Base-by-base conservation (phyloP, 1,140 invertebrate species). In the Xylocopa sonorina region DNA sequence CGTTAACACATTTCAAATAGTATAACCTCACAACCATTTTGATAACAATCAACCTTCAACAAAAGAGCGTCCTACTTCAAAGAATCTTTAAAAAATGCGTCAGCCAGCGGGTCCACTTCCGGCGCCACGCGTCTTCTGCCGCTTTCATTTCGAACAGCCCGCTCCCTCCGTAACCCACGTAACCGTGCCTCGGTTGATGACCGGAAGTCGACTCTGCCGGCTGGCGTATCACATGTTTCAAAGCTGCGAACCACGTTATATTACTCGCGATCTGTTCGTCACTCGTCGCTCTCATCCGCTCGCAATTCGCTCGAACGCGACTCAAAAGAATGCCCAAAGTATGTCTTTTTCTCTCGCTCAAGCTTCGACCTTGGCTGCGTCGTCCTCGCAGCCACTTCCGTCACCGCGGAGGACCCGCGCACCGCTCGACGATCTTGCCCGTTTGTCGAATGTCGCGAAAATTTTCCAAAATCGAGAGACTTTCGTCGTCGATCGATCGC, bases 11-110 rank as follows among this genome's bases (percentile, higher is more conserved):
- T 87, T 90, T 92, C 83, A 89, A 89, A 89, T 90, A 88, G 84
- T 88, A 89, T 90, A 92, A 93, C 88, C 87, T 93, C 91, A 93
- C 91, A 93, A 92, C 91, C 91, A 92, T 91, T 91, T 92, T 91
- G 90, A 92, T 90, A 92, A 92, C 89, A 92, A 93, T 92, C 88
- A 92, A 92, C 83, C 85, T 89, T 91, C 86, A 92, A 92, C 90
- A 93, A 90, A 90, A 91, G 87, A 90, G 83, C 82, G 82, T 88
- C 81, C 89, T 88, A 87, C 81, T 78, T 89, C 78, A 86, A 91
- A 91, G 90, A 92, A 91, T 84, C 74, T 88, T 86, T 87, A 87
- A 90, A 68, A 91, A 86, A 81, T 88, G 89, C 89, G 89, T 72
- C 88, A 76, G 58, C 84, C 76, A 75, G 81, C 81, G 77, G 78